A percentile compares a stretch with the other conserved stretches of the same genome.
Evolutionary conservation across 1,140 invertebrate genomes (phyloP).

Genomic region (Dysdera silvatica): DNA sequence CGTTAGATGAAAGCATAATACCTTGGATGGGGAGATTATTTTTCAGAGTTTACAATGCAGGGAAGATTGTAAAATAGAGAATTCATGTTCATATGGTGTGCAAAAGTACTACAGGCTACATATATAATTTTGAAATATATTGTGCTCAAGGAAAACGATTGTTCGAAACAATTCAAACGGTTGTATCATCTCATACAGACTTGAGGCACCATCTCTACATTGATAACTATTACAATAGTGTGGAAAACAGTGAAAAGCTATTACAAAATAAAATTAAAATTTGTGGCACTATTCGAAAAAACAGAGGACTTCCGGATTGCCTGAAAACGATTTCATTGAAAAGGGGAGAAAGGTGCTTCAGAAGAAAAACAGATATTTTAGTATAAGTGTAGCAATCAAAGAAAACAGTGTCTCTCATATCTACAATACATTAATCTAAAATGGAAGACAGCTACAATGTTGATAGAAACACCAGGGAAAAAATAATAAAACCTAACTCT

Average conservation of each 20-base stretch:
- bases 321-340: neutral
- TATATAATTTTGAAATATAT: neutral
- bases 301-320: neutral
- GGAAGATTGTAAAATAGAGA: neutral
- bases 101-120: neutral
- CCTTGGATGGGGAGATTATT: too few relatives aligned
- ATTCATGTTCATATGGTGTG: neutral
- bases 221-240: slow-evolving; percentile 1
- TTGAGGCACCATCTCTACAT: neutral
- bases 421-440: too few relatives aligned
- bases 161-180: neutral
- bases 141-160: neutral
- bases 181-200: neutral
- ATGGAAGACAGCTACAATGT: too few relatives aligned
- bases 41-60: neutral
- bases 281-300: neutral
- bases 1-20: too few relatives aligned
- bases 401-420: too few relatives aligned
- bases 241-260: neutral
- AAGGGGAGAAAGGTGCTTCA: too few relatives aligned
- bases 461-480: too few relatives aligned
- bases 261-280: neutral
- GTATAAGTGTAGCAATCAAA: too few relatives aligned
- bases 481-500: too few relatives aligned
- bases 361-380: too few relatives aligned